Conservation (phyloP, 1,140 invertebrate genomes). For the Chlorops oryzae region DNA sequence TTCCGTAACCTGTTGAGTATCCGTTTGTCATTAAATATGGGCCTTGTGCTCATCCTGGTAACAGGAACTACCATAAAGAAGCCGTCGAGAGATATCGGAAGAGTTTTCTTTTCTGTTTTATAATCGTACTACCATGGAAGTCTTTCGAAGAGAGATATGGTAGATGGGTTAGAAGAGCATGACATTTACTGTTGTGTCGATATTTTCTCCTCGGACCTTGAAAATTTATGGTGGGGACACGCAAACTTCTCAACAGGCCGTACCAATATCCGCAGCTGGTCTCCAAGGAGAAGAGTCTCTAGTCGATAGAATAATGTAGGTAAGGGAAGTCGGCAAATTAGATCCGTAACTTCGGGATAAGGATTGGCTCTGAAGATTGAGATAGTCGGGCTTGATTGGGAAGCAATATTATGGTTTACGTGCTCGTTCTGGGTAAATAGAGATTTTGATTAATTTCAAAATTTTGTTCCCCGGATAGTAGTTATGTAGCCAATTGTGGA, state of each 20-base stretch:
- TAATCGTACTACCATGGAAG: too few species aligned
- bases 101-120: too few species aligned
- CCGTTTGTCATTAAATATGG: too few species aligned
- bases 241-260: slow-evolving; percentile 30
- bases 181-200: too few species aligned
- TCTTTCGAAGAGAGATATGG: too few species aligned
- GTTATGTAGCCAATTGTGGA: slow-evolving; percentile 24
- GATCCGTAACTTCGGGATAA: slow-evolving; percentile 74
- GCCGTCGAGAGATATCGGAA: too few species aligned
- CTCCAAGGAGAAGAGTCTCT: slow-evolving; percentile 85
- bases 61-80: too few species aligned
- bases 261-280: slow-evolving; percentile 59
- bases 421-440: slow-evolving; percentile 50
- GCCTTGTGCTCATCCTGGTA: too few species aligned
- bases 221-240: slow-evolving; percentile 29
- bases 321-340: slow-evolving; percentile 77
- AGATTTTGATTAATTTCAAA: slow-evolving; percentile 51
- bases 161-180: too few species aligned
- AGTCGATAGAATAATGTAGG: slow-evolving; percentile 83
- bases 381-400: slow-evolving; percentile 15
- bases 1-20: slow-evolving; percentile 61
- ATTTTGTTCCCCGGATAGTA: slow-evolving; percentile 39
- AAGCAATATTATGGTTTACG: slow-evolving; percentile 16
- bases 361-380: slow-evolving; percentile 62
- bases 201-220: slow-evolving; percentile 26